Percentiles rank a stretch among this genome's conserved stretches.
These are phyloP conservation scores for Macrobrachium rosenbergii DNA, from an alignment of 1,140 invertebrate species.

Conservation along the genomic window DNA sequence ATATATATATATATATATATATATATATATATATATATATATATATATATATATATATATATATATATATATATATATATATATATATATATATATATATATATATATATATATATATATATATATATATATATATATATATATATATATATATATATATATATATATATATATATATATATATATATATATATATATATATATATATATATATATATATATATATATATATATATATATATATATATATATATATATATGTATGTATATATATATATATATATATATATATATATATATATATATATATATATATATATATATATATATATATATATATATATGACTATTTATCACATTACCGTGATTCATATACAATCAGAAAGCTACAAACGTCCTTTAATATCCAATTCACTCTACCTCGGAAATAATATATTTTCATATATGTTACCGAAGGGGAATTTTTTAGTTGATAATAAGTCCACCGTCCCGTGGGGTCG, in stretches of 20 bases:
- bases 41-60: no score
- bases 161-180: not conserved
- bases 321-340: not conserved
- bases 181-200: not conserved
- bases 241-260: not conserved
- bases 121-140: no score
- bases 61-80: constrained; percentile 34
- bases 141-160: constrained; percentile 10
- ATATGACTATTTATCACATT: constrained; percentile 3
- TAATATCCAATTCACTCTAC: no score
- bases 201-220: not conserved
- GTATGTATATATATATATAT: constrained; percentile 23
- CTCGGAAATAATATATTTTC: no score
- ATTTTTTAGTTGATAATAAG: no score
- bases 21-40: no score
- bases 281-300: not conserved
- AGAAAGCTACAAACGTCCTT: no score
- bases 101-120: not conserved
- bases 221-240: constrained; percentile 2
- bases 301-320: not conserved
- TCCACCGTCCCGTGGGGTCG: no score
- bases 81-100: constrained; percentile 21
- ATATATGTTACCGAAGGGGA: no score
- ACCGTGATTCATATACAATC: no score
- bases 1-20: no score